Conservation (phyloP, 92 coral and sea anemone genomes). For the Phenganax marumi region DNA sequence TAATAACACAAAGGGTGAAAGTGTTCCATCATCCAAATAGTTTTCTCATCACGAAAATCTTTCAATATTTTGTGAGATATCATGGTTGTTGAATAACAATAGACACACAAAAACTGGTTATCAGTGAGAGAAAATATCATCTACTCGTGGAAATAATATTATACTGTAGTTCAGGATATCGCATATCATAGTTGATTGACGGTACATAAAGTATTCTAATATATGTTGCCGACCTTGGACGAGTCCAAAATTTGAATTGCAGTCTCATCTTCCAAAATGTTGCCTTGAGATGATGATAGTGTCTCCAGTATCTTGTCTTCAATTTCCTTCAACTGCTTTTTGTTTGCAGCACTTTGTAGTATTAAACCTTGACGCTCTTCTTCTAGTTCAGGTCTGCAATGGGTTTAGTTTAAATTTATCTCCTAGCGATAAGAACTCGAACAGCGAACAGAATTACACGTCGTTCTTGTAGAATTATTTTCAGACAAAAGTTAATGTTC, state of each 20-base stretch:
- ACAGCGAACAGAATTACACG: too few species aligned
- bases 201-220: neutral
- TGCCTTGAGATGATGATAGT: conserved; percentile 92
- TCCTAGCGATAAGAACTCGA: neutral
- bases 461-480: neutral
- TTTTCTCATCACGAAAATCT: too few species aligned
- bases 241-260: conserved; percentile 96
- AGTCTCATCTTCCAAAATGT: conserved; percentile 94
- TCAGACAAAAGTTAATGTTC: too few species aligned
- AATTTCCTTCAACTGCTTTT: conserved; percentile 94
- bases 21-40: too few species aligned
- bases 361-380: conserved; percentile 97
- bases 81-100: too few species aligned
- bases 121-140: too few species aligned
- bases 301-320: conserved; percentile 98
- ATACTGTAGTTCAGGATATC: too few species aligned
- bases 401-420: neutral
- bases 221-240: conserved; percentile 66
- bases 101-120: too few species aligned
- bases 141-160: too few species aligned
- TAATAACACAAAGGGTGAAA: too few species aligned
- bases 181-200: too few species aligned
- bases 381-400: conserved; percentile 86
- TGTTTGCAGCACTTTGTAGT: conserved; percentile 97
- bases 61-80: too few species aligned